Evolutionary conservation across 2,888 invertebrate genomes (phyloP).

Genomic region (Polydrusus tereticollis): DNA sequence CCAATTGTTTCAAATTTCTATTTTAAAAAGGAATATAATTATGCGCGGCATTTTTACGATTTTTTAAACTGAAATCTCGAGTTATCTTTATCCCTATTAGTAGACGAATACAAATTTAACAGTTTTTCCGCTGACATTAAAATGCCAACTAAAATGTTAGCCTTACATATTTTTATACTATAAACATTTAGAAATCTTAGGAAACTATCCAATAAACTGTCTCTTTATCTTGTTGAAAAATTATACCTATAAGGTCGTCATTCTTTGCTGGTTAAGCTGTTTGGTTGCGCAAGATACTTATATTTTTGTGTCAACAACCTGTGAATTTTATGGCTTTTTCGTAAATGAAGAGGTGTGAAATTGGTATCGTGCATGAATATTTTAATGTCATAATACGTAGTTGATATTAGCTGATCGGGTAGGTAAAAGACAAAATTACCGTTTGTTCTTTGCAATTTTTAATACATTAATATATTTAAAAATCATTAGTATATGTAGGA

Average conservation of each 20-base stretch:
- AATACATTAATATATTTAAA: no score
- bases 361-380: neutral
- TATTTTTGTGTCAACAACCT: slow-evolving; percentile 3
- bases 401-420: no score
- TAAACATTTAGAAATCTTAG: slow-evolving; percentile 24
- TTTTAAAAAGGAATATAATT: no score
- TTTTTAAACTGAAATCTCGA: no score
- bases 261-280: slow-evolving; percentile 3
- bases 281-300: neutral
- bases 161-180: neutral
- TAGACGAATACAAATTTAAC: neutral
- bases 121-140: neutral
- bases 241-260: slow-evolving; percentile 24
- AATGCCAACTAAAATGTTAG: neutral
- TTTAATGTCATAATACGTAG: no score
- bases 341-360: slow-evolving; percentile 6
- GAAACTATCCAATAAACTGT: slow-evolving; percentile 25
- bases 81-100: neutral
- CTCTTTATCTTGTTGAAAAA: slow-evolving; percentile 36
- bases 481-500: no score
- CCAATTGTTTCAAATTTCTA: no score
- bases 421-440: no score
- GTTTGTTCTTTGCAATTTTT: no score
- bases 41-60: no score
- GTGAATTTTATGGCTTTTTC: slow-evolving; percentile 4